Evolutionary conservation across 2,888 invertebrate species (phyloP), one percentile per base, ranked within the genome.

Genomic region (Agonopterix subpropinquella): DNA sequence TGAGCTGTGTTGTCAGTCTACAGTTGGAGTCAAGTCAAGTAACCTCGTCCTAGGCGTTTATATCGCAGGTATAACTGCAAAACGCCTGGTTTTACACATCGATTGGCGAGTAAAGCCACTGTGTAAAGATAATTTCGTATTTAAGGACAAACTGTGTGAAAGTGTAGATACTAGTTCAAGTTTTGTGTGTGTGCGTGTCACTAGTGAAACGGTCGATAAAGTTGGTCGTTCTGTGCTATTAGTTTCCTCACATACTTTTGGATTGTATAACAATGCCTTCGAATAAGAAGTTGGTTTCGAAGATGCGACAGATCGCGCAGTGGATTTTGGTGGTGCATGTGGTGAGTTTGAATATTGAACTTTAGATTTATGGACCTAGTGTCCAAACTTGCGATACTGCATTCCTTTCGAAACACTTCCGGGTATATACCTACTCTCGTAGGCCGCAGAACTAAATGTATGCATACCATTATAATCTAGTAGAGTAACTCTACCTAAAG

Each of bases 1-100:
- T 79, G 84, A 86, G 81, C 82, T 70, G 79, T 86, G 85, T 87
- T 87, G 88, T 88, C 87, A 88, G 88, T 88, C 83, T 85, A 82
- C 77, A 74, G 80, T 86, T 78, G 83, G 81, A 80, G 83, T 84
- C 77, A 28, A 28, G 79, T 80, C 76, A 79, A 85, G 85, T 70
- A 80, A 79, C 73, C 71, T 73, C 64, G 70, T 80, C 75, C 77
- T 77, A 78, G 77, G 80, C 77, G 84, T 85, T 79, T 74, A 82
- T 78, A 83, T 70, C 73, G 85, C 83, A 80, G 81, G 67, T 67
- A 74, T 74, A 67, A 77, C 86, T 85, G 84, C 82, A 71, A 67
- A 80, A 74, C 77, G 81, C 79, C 73, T 74, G 77, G 70, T 67
- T 65, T 65, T 70, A 8, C 59, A 71, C 57, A 67, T 64, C 60